phyloP scores from a whole-genome alignment of 2,888 invertebrate species.

The Zygothrica quintamaculata region DNA sequence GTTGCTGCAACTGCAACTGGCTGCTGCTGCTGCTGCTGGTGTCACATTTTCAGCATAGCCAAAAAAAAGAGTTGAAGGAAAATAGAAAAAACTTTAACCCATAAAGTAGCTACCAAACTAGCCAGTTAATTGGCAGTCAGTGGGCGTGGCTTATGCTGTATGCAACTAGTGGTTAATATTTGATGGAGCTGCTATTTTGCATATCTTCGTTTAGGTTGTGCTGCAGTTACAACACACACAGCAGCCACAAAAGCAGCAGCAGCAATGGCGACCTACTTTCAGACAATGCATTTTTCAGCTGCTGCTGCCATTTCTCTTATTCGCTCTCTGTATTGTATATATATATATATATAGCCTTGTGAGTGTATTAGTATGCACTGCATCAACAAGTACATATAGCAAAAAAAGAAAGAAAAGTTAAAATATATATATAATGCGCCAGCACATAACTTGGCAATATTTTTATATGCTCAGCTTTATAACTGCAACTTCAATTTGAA shows the following conservation, averaged over 20 bases:
- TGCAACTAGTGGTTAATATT: slow-evolving; percentile 79
- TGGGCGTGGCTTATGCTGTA: slow-evolving; percentile 64
- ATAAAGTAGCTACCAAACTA: slow-evolving; percentile 64
- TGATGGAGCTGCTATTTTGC: slow-evolving; percentile 66
- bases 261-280: slow-evolving; percentile 64
- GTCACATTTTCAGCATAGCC: neutral
- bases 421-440: too few species aligned
- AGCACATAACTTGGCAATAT: slow-evolving; percentile 45
- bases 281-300: slow-evolving; percentile 73
- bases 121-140: slow-evolving; percentile 64
- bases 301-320: too few species aligned
- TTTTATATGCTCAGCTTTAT: slow-evolving; percentile 35
- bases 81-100: slow-evolving; percentile 43
- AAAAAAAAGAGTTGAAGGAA: too few species aligned
- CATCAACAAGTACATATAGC: slow-evolving; percentile 73
- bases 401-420: neutral
- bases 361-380: slow-evolving; percentile 39
- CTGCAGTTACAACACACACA: slow-evolving; percentile 20
- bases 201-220: slow-evolving; percentile 30
- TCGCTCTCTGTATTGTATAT: too few species aligned
- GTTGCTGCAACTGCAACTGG: slow-evolving; percentile 49
- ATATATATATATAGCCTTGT: slow-evolving; percentile 3
- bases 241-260: slow-evolving; percentile 22
- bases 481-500: slow-evolving; percentile 40
- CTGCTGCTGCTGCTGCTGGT: neutral